Conservation (phyloP, 2,888 invertebrate genomes). For the Drosophila longiperda region DNA sequence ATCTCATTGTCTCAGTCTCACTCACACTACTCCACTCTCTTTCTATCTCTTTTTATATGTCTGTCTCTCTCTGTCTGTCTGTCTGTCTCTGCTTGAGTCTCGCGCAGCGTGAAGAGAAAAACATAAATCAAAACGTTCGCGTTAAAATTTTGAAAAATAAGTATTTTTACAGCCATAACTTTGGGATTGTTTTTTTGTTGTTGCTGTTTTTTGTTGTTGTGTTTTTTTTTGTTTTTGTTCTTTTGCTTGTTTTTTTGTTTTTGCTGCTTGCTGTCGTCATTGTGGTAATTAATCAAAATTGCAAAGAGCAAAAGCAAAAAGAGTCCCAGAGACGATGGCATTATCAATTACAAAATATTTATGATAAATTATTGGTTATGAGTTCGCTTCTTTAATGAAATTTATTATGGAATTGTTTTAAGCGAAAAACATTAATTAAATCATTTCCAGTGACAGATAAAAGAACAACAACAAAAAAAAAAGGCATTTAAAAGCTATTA, state of each 20-base stretch:
- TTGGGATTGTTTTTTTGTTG: conserved; percentile 40
- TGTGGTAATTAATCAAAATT: conserved; percentile 73
- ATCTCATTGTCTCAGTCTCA: conserved; percentile 18
- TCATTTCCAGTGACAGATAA: conserved; percentile 51
- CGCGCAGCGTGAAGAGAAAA: conserved; percentile 14
- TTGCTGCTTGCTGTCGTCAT: conserved; percentile 55
- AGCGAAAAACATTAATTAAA: conserved; percentile 61
- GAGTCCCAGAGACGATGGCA: conserved; percentile 67
- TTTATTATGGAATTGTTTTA: conserved; percentile 73
- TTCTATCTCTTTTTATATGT: background rate
- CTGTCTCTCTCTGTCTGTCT: background rate
- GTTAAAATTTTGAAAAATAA: conserved; percentile 70
- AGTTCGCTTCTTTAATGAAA: conserved; percentile 58
- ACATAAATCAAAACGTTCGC: conserved; percentile 67
- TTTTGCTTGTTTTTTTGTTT: conserved; percentile 21
- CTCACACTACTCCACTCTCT: background rate
- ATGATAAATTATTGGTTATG: conserved; percentile 68
- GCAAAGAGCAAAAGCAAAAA: conserved; percentile 25
- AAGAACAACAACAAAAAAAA: conserved; percentile 4
- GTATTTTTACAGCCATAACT: conserved; percentile 67
- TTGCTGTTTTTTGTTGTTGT: background rate
- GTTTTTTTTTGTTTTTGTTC: conserved; percentile 30
- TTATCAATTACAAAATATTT: conserved; percentile 73
- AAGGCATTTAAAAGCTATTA: conserved; percentile 49
- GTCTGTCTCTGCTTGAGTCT: conserved; percentile 7